Percentiles rank a stretch among this genome's conserved stretches.
Evolutionary conservation across 2,888 invertebrate species (phyloP).

Genomic region (Drepana falcataria): DNA sequence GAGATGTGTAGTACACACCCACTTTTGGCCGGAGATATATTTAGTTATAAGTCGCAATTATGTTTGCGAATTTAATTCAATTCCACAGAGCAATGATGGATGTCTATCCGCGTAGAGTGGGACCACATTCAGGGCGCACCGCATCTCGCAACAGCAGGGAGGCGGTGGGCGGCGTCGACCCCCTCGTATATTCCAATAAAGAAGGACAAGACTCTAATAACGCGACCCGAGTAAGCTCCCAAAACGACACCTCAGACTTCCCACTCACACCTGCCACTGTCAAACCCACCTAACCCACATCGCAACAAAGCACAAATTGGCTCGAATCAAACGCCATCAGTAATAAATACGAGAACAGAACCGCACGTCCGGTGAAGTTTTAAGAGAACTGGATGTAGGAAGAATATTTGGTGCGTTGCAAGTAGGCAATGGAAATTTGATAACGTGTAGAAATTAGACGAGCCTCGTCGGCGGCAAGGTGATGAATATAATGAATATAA

Average conservation of each 20-base stretch:
- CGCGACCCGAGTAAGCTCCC: constrained; percentile 62
- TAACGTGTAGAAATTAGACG: constrained; percentile 36
- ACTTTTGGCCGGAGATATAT: too few species aligned
- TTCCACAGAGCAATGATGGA: too few species aligned
- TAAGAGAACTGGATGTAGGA: constrained; percentile 47
- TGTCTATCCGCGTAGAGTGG: constrained; percentile 7
- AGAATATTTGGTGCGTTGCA: constrained; percentile 45
- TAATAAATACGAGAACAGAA: constrained; percentile 61
- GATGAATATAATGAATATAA: constrained; percentile 39
- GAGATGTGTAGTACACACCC: too few species aligned
- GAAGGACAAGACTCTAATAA: constrained; percentile 69
- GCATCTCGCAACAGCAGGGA: constrained; percentile 11
- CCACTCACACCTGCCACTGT: constrained; percentile 12
- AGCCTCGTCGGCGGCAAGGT: constrained; percentile 7
- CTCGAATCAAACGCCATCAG: constrained; percentile 11
- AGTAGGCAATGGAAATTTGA: constrained; percentile 50
- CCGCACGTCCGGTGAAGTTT: constrained; percentile 61
- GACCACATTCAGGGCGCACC: constrained; percentile 12
- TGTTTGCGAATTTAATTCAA: too few species aligned
- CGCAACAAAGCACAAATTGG: constrained; percentile 19
- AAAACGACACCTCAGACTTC: constrained; percentile 62
- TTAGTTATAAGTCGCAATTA: too few species aligned
- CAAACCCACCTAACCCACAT: constrained; percentile 30
- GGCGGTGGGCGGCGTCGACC: constrained; percentile 22
- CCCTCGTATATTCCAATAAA: constrained; percentile 68